These are phyloP conservation scores for Aplodontia rufa DNA, from an alignment of 2,113 vertebrate genomes.

Conservation along the genomic window DNA sequence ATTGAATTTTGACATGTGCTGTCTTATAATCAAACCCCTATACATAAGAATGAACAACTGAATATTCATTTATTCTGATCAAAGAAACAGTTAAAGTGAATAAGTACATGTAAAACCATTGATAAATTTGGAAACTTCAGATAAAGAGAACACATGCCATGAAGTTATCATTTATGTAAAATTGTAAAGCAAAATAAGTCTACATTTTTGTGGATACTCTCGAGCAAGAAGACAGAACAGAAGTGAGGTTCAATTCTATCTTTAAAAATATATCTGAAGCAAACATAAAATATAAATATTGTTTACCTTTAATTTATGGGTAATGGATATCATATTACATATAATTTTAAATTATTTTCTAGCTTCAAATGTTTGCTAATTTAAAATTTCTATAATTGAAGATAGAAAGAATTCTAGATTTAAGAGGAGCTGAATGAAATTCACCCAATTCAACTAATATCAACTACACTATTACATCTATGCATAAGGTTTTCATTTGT, in stretches of 20 bases:
- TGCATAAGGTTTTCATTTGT: background rate
- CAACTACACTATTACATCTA: background rate
- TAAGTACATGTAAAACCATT: background rate
- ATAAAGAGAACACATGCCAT: background rate
- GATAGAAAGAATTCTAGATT: background rate
- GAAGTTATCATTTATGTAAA: background rate
- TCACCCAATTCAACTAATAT: background rate
- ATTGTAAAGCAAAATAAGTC: background rate
- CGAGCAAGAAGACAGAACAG: background rate
- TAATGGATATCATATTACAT: background rate
- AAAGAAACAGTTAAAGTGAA: background rate
- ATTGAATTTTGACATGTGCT: background rate
- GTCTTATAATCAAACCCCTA: background rate
- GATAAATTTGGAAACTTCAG: background rate
- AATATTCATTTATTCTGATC: background rate
- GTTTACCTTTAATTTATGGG: background rate
- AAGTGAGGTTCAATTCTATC: background rate
- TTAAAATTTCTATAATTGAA: conserved; percentile 27
- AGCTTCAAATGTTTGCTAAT: conserved; percentile 21
- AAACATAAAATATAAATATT: background rate
- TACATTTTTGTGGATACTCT: background rate
- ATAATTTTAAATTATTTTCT: too few relatives aligned
- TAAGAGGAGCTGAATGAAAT: background rate
- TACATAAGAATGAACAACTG: background rate
- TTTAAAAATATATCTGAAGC: background rate